A percentile compares a stretch with the other conserved stretches of the same genome.
phyloP scores from a whole-genome alignment of 2,888 invertebrate genomes.

The Drosophila testacea region DNA sequence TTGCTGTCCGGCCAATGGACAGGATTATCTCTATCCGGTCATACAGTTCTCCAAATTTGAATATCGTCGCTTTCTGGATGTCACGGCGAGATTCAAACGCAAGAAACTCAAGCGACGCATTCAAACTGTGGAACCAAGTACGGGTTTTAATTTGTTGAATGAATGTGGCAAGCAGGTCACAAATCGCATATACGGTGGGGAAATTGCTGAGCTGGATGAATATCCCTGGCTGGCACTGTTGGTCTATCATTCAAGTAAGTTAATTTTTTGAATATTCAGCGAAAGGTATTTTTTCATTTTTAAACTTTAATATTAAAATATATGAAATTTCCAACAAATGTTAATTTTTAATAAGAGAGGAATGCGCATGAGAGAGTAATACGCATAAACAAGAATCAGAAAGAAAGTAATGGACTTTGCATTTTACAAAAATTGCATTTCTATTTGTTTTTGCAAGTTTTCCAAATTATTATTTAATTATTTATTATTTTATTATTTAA shows the following conservation, averaged over 20 bases:
- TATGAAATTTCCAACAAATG: too few relatives aligned
- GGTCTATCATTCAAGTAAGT: conserved; percentile 86
- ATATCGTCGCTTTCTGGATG: conserved; percentile 72
- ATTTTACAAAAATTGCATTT: too few relatives aligned
- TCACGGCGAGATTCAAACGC: conserved; percentile 76
- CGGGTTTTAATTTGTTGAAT: conserved; percentile 78
- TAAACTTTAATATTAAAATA: too few relatives aligned
- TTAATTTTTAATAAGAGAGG: too few relatives aligned
- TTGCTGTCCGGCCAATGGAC: conserved; percentile 82
- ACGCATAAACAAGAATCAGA: too few relatives aligned
- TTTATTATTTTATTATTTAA: too few relatives aligned
- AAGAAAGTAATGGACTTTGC: not conserved
- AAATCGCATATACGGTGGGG: conserved; percentile 88
- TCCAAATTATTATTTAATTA: too few relatives aligned
- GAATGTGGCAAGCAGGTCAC: conserved; percentile 87
- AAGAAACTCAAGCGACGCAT: conserved; percentile 83
- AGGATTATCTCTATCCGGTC: conserved; percentile 80
- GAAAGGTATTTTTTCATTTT: too few relatives aligned
- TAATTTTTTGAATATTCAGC: too few relatives aligned
- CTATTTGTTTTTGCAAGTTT: too few relatives aligned
- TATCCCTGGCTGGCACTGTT: conserved; percentile 88
- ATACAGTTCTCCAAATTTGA: conserved; percentile 80
- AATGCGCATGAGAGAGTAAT: too few relatives aligned
- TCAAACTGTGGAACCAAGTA: conserved; percentile 78
- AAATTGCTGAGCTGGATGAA: conserved; percentile 88